Percentiles rank a stretch among this genome's conserved stretches.
phyloP scores from a whole-genome alignment of 2,797 vertebrate species.

The Brachyrhaphis roseni region DNA sequence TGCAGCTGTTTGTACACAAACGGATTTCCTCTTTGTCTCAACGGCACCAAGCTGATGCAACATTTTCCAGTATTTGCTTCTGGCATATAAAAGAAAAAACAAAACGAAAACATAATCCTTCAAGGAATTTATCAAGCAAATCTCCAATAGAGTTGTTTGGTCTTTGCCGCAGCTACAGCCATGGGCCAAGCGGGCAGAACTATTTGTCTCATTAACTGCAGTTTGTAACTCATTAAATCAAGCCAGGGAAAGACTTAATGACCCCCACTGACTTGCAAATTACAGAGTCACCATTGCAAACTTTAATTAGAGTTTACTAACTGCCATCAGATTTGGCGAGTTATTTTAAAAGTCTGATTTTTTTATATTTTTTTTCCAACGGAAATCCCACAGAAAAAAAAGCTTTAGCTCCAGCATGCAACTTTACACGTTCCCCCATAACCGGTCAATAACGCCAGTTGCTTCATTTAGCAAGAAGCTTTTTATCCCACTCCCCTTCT shows the following conservation, averaged over 20 bases:
- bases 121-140: constrained; percentile 36
- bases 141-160: constrained; percentile 52
- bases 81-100: not conserved
- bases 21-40: constrained; percentile 34
- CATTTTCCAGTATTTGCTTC: not conserved
- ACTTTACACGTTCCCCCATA: constrained; percentile 69
- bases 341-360: constrained; percentile 65
- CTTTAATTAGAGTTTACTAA: constrained; percentile 81
- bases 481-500: not conserved
- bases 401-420: constrained; percentile 28
- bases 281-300: constrained; percentile 75
- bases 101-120: not conserved
- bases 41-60: constrained; percentile 32
- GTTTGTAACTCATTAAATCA: constrained; percentile 75
- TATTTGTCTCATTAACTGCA: constrained; percentile 77
- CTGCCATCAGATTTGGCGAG: constrained; percentile 64
- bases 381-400: constrained; percentile 36
- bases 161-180: constrained; percentile 58
- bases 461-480: constrained; percentile 58
- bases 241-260: constrained; percentile 72
- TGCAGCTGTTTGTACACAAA: constrained; percentile 55
- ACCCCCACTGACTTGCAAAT: constrained; percentile 74
- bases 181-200: constrained; percentile 65
- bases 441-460: constrained; percentile 62
- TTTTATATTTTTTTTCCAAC: constrained; percentile 5